Evolutionary conservation across 2,888 invertebrate species (phyloP), one percentile per base, ranked within the genome.

Genomic region (Netelia inedita): DNA sequence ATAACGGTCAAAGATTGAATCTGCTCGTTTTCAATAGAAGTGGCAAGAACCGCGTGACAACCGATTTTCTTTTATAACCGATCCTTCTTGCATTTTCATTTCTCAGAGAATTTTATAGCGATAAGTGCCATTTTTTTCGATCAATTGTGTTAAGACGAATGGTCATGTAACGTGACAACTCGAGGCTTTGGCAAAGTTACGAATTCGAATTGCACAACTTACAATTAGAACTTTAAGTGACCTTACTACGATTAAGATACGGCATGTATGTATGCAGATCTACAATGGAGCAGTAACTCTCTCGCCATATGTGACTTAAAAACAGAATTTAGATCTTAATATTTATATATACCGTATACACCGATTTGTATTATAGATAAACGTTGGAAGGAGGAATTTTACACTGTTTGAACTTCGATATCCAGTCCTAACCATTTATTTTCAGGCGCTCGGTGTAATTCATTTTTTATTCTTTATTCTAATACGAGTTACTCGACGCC

Each of bases 321-420:
- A 10, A 43, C 85, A 81, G 79, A 84, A 87, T 69, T 35, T 88
- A 88, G 83, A 57, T 85, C 59, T 83, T 86, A 86, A 79, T 88
- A 89, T 88, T 89, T 88, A 88, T 88, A 87, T 23, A 61, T 66
- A 73, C 71, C n/a, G 50, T 80, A 82, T 68, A 74, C 16, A 72
- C 43, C 53, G 43, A 21, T 74, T 79, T 75, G 41, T 57, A 41
- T 68, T 68, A 79, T 83, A 81, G 65, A 71, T 41, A 23, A 59
- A 75, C 19, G 10, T 68, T 57, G 3, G 41, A 68, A 35, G 23
- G 1, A 41, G 53, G 65, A 10, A 43, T 3, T 43, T 43, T 10
- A 43, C 11, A 11, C 11, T 43, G 1, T 43, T 43, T 43, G 43
- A 8, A 5, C 3, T 53, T 14, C 16, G 1, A 16, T n/a, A 35